Evolutionary conservation across 2,113 vertebrate species (phyloP).

Genomic region (Paradoxurus hermaphroditus): DNA sequence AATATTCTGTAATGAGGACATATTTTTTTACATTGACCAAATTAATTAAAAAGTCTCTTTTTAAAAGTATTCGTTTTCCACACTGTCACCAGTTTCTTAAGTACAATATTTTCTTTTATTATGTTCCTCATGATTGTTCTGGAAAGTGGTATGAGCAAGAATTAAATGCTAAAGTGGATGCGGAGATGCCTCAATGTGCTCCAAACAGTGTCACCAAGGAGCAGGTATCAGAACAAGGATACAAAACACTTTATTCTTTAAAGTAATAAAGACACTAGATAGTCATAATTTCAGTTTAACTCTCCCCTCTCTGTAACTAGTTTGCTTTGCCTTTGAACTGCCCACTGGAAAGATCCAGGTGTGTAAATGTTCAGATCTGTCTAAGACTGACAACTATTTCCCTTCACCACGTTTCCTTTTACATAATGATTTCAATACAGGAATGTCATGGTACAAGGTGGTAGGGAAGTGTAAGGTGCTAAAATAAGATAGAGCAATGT

Average conservation of each 20-base stretch:
- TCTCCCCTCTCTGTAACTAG: background rate
- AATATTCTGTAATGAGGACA: background rate
- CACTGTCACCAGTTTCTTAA: background rate
- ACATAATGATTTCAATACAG: constrained; percentile 2
- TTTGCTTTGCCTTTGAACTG: constrained; percentile 63
- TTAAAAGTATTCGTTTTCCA: background rate
- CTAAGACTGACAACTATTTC: constrained; percentile 36
- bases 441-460: constrained; percentile 4
- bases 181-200: background rate
- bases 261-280: constrained; percentile 56
- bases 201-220: constrained; percentile 14
- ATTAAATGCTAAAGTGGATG: background rate
- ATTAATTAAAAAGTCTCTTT: background rate
- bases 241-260: constrained; percentile 75
- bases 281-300: constrained; percentile 42
- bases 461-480: constrained; percentile 39
- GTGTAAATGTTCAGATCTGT: constrained; percentile 57
- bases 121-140: background rate
- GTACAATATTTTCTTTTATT: background rate
- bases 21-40: constrained; percentile 38
- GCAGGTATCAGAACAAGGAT: constrained; percentile 52
- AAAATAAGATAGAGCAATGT: constrained; percentile 32
- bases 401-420: constrained; percentile 43
- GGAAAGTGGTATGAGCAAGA: background rate
- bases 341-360: constrained; percentile 49